phyloP scores from a whole-genome alignment of 2,797 vertebrate species.

The Crax fasciolata region DNA sequence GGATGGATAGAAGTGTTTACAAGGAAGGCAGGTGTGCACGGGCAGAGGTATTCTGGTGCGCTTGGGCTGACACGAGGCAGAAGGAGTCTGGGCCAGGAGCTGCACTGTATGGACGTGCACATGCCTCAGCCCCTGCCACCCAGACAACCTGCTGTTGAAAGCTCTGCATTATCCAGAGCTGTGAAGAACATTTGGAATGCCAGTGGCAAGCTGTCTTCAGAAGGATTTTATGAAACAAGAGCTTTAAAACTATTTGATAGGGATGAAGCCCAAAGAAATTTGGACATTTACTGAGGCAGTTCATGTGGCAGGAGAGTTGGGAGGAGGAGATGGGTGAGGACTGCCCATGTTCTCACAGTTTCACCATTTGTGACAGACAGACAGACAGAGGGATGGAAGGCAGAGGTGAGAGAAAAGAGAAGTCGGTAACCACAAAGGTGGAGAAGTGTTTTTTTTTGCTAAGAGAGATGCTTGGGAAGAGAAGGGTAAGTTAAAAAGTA shows the following conservation, averaged over 20 bases:
- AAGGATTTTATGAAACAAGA: background rate
- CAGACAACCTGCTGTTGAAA: background rate
- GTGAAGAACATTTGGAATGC: background rate
- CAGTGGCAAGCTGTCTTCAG: background rate
- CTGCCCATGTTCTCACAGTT: background rate
- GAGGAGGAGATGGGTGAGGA: background rate
- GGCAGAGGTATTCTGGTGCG: background rate
- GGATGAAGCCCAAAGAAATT: background rate
- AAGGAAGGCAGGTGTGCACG: background rate
- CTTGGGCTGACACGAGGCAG: background rate
- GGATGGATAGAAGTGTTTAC: background rate
- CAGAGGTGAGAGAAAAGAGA: background rate
- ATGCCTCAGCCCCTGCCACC: background rate
- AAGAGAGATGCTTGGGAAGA: background rate
- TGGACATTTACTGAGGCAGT: background rate
- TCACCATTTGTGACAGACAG: background rate
- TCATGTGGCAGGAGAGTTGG: background rate
- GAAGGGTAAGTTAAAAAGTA: background rate
- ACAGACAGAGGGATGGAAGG: background rate
- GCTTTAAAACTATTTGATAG: background rate
- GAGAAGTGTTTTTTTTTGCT: background rate
- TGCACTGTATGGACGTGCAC: fast-evolving
- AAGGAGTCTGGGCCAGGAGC: background rate
- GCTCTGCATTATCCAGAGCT: background rate
- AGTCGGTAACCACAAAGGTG: background rate